Conservation (phyloP, 2,888 invertebrate species). For the Lycocerus yunnanus region DNA sequence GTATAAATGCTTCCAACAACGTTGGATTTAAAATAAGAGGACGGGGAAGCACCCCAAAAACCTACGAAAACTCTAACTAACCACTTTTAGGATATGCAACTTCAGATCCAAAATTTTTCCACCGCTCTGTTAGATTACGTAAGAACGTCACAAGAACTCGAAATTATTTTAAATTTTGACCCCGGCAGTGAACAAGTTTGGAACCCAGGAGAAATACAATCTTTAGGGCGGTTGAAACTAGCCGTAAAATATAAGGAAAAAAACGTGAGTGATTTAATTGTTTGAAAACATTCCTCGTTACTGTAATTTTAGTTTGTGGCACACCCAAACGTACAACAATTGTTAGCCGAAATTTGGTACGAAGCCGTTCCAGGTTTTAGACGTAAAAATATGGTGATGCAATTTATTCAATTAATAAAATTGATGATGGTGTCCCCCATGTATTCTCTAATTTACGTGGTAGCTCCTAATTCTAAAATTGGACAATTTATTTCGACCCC, state of each 20-base stretch:
- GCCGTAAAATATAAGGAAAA: constrained; percentile 96
- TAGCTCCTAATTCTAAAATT: constrained; percentile 78
- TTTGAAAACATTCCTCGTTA: background rate
- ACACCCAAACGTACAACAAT: constrained; percentile 92
- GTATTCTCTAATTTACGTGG: constrained; percentile 83
- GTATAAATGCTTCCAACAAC: too few species aligned
- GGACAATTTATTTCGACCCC: constrained; percentile 90
- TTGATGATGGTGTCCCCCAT: constrained; percentile 86
- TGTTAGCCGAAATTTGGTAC: constrained; percentile 91
- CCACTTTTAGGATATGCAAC: constrained; percentile 64
- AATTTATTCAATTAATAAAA: constrained; percentile 67
- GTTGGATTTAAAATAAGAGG: too few species aligned
- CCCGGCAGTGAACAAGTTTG: constrained; percentile 72
- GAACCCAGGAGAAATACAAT: constrained; percentile 80
- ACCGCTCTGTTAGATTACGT: constrained; percentile 90
- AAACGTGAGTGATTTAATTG: constrained; percentile 64
- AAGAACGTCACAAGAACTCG: constrained; percentile 89
- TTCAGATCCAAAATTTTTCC: constrained; percentile 87
- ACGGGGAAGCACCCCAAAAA: too few species aligned
- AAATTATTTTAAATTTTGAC: constrained; percentile 92
- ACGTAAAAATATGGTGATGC: constrained; percentile 74
- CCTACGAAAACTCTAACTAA: too few species aligned
- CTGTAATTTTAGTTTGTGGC: constrained; percentile 76
- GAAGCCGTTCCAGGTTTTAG: constrained; percentile 94
- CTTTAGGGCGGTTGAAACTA: constrained; percentile 79